These are phyloP conservation scores for Penaeus vannamei DNA, from an alignment of 1,140 invertebrate species.

Conservation along the genomic window DNA sequence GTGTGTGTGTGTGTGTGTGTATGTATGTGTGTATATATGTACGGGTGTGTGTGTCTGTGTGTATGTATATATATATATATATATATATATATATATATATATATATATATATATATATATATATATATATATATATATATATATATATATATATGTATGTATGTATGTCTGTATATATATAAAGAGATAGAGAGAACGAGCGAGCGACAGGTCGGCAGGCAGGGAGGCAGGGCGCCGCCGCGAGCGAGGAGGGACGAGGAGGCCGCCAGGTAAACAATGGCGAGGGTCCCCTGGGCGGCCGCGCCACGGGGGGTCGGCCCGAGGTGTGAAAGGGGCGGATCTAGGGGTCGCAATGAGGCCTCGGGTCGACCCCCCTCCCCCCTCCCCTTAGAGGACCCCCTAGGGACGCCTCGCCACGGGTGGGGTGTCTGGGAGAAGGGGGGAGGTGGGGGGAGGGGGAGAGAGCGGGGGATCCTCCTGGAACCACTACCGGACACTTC, in stretches of 20 bases:
- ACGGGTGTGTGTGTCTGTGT: too few relatives aligned
- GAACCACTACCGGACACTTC: too few relatives aligned
- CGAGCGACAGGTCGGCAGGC: background rate
- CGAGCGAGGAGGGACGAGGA: background rate
- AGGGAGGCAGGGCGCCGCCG: background rate
- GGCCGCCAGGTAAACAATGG: slow-evolving; percentile 18
- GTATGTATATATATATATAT: too few relatives aligned
- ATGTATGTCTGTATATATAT: too few relatives aligned
- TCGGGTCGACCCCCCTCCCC: background rate
- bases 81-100: too few relatives aligned
- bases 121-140: too few relatives aligned
- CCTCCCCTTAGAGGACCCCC: background rate
- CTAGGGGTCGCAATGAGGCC: slow-evolving; percentile 9
- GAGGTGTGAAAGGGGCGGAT: slow-evolving; percentile 34
- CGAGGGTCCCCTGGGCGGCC: background rate
- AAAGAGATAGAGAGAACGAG: background rate
- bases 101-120: too few relatives aligned
- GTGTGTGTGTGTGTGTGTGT: accelerated
- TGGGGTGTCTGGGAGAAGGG: background rate
- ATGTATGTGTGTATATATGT: too few relatives aligned
- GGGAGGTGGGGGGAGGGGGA: background rate
- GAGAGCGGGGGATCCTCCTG: background rate
- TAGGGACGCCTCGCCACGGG: slow-evolving; percentile 6
- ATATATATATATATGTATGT: too few relatives aligned
- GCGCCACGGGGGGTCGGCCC: background rate